Percentiles rank a stretch among this genome's conserved stretches.
Evolutionary conservation across 2,888 invertebrate species (phyloP).

Genomic region (Trissolcus japonicus): DNA sequence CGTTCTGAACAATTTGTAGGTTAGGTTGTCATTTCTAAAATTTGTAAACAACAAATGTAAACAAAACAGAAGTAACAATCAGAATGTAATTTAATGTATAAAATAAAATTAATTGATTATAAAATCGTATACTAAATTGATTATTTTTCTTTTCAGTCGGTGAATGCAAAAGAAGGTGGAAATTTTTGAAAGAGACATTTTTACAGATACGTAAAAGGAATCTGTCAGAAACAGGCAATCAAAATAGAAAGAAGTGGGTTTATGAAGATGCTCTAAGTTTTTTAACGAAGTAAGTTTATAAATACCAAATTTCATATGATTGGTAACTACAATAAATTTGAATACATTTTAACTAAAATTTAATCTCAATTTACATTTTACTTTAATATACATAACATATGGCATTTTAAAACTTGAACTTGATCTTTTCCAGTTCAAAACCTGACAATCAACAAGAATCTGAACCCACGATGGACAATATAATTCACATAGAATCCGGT

Average conservation of each 20-base stretch:
- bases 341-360: neutral
- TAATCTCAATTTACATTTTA: too few species aligned
- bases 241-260: slow-evolving; percentile 70
- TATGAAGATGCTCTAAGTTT: slow-evolving; percentile 72
- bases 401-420: too few species aligned
- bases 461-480: slow-evolving; percentile 21
- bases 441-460: neutral
- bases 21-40: neutral
- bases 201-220: slow-evolving; percentile 71
- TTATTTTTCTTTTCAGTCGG: slow-evolving; percentile 61
- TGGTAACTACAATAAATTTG: too few species aligned
- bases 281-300: slow-evolving; percentile 67
- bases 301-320: neutral
- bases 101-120: neutral
- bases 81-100: neutral
- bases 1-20: neutral
- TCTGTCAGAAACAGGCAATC: slow-evolving; percentile 63
- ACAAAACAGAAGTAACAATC: too few species aligned
- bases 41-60: too few species aligned
- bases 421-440: neutral
- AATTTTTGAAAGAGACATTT: slow-evolving; percentile 71
- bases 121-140: neutral
- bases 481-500: slow-evolving; percentile 9
- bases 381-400: too few species aligned
- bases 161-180: slow-evolving; percentile 73